Conservation (phyloP, 2,888 invertebrate genomes). For the Caenorhabditis sp. region DNA sequence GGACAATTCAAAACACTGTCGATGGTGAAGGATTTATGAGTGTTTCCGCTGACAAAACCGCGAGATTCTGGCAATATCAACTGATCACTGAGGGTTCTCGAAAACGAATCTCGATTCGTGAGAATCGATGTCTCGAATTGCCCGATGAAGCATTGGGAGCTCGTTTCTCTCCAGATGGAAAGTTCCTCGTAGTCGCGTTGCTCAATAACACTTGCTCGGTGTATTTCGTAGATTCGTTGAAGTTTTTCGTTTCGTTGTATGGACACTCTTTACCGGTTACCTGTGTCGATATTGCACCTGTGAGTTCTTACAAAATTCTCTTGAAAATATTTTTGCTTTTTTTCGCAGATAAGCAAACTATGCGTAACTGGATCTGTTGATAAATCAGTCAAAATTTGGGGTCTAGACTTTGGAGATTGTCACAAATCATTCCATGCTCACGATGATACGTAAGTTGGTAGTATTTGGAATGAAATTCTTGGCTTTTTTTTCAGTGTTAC, state of each 20-base stretch:
- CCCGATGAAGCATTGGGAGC: conserved; percentile 87
- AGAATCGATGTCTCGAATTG: conserved; percentile 83
- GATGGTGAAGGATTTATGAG: conserved; percentile 74
- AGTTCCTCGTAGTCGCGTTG: conserved; percentile 85
- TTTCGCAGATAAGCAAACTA: conserved; percentile 75
- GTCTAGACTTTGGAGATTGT: conserved; percentile 97
- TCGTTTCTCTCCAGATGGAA: conserved; percentile 73
- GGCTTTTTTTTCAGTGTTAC: conserved; percentile 78
- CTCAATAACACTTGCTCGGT: conserved; percentile 93
- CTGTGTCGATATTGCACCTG: conserved; percentile 85
- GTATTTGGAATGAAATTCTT: not conserved
- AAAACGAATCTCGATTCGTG: conserved; percentile 75
- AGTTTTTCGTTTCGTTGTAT: conserved; percentile 92
- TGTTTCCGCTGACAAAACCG: conserved; percentile 86
- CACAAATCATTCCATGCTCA: conserved; percentile 93
- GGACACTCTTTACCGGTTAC: conserved; percentile 94
- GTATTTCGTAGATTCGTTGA: conserved; percentile 91
- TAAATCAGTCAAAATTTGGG: conserved; percentile 95
- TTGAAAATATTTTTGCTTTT: not conserved
- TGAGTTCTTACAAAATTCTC: conserved; percentile 19
- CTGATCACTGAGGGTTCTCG: conserved; percentile 72
- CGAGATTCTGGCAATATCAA: conserved; percentile 94
- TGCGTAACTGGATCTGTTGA: conserved; percentile 94
- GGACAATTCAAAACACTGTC: conserved; percentile 82
- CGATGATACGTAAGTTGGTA: conserved; percentile 78